Base-by-base conservation (phyloP, 1,140 invertebrate genomes). In the Drosophila repleta region DNA sequence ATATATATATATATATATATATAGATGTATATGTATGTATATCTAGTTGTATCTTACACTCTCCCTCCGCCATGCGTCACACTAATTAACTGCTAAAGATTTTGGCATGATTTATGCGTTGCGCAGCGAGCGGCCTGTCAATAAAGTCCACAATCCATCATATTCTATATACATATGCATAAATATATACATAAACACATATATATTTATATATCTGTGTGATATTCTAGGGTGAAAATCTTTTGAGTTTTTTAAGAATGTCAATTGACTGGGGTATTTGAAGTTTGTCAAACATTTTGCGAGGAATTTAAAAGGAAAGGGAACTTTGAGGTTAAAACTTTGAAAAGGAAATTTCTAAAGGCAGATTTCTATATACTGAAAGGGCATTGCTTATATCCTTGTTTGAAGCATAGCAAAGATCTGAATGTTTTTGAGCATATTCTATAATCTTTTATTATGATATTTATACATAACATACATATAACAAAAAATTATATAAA, bases 51-150 rank as follows among this genome's bases (percentile, higher is more conserved):
- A 13, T 17, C 0, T 17, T 43, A 6, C 13, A 8, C 32, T 2
- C 37, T 5, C 5, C 10, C 35, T n/a, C 13, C 17, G 11, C 20
- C 20, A 10, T n/a, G 18, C 45, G 18, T 37, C 32, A 37, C 49
- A 29, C 63, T 57, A 48, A 66, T 66, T 58, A 66, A 58, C 43
- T 55, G 62, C 41, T 55, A 29, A 56, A 56, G 41, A 46, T 56
- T 64, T 55, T 65, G 43, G 52, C 62, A 56, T 55, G 51, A 64
- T 55, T 64, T 58, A 58, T 45, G 56, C 55, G 37, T 11, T 24
- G 13, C 35, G 35, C 35, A 39, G 52, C 61, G 17, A 49, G 49
- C 61, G 51, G 51, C 26, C 46, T 66, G 63, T 57, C 63, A 66
- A 57, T 66, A 45, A 48, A 66, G 37, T 57, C 17, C 29, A 48